Base-by-base conservation (phyloP, 1,140 invertebrate species). In the Drosophila paulistorum region DNA sequence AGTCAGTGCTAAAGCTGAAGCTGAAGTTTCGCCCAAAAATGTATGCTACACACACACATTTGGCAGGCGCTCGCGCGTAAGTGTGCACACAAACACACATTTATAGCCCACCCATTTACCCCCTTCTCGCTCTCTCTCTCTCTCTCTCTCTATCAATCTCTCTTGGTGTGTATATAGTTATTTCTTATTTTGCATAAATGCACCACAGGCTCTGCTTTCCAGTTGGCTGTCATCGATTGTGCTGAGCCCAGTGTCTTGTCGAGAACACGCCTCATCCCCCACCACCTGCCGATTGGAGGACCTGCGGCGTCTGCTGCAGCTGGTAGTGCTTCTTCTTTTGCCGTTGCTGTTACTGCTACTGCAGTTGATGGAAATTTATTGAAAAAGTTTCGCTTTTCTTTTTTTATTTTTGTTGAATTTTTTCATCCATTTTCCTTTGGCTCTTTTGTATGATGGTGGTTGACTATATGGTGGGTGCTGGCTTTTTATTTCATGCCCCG, bases 141-240 rank as follows among this genome's bases (percentile, higher is more conserved):
- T 30, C 30, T 30, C 30, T 30, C 30, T 30, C 30, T 30, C 30
- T 30, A 30, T 30, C 30, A 30, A 30, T 30, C 30, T 30, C 30
- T 37, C 10, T 77, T 71, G 39, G 64, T 65, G 71, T 64, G 23
- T 37, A 54, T 81, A 59, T 70, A 78, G 83, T 87, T 87, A 87
- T 89, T 87, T 87, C 83, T 87, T 87, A 87, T 87, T 87, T 87
- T 87, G 84, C 84, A 87, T 89, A 87, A 87, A 87, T 87, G 84
- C 83, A 87, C 84, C 83, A 69, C 83, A 87, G 83, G 79, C 83
- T 82, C 74, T 74, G 79, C 79, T 87, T 87, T 86, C 70, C 83
- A 74, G 76, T 77, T 83, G 83, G 84, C 84, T 87, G 83, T 89
- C 83, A 87, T 83, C 83, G 83, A 87, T 83, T 87, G 75, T 71